Evolutionary conservation across 2,888 invertebrate genomes (phyloP).

Genomic region (Eupithecia subumbrata): DNA sequence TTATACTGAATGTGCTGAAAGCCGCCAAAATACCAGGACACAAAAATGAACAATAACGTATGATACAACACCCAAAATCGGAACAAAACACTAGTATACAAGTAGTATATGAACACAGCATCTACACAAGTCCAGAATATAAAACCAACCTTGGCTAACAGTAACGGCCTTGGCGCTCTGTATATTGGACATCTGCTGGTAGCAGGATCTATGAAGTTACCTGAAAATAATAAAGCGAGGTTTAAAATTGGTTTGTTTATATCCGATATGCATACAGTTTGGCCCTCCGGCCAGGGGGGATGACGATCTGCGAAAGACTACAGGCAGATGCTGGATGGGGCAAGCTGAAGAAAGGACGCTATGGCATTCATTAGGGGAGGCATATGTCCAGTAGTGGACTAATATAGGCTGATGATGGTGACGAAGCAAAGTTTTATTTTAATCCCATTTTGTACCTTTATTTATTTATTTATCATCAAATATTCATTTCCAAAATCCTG

Average conservation of each 20-base stretch:
- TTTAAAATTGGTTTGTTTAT: not conserved
- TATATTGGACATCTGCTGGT: conserved; percentile 58
- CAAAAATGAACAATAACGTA: conserved; percentile 78
- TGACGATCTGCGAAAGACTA: too few species aligned
- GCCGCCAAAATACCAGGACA: conserved; percentile 84
- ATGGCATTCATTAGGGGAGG: too few species aligned
- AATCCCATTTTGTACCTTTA: not conserved
- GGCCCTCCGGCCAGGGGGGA: too few species aligned
- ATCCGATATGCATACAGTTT: too few species aligned
- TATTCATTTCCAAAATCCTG: too few species aligned
- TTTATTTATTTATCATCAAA: too few species aligned
- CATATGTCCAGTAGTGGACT: too few species aligned
- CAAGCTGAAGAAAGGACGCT: too few species aligned
- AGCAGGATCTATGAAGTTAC: conserved; percentile 64
- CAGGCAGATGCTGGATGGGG: too few species aligned
- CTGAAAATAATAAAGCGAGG: conserved; percentile 58
- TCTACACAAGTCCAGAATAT: conserved; percentile 87
- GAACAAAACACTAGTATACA: conserved; percentile 73
- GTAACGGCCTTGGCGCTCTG: conserved; percentile 60
- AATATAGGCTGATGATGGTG: too few species aligned
- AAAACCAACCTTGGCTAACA: conserved; percentile 76
- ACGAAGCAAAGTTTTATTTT: not conserved
- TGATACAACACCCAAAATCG: conserved; percentile 83
- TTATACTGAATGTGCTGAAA: conserved; percentile 85
- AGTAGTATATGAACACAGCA: conserved; percentile 71